Conservation (phyloP, 1,140 invertebrate species). For the Marisa cornuarietis region DNA sequence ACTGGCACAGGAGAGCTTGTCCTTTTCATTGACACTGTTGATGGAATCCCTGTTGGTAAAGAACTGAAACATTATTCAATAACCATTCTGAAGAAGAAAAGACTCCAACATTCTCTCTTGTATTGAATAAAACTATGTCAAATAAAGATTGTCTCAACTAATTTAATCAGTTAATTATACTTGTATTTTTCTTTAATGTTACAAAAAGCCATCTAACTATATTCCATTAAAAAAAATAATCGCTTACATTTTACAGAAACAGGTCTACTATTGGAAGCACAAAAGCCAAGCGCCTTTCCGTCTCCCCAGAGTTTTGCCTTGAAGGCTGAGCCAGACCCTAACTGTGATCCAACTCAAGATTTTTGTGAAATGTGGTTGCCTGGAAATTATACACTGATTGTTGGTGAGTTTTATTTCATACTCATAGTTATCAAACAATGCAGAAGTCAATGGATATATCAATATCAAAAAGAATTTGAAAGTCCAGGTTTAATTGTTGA, state of each 20-base stretch:
- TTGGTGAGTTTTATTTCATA: constrained; percentile 39
- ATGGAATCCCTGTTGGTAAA: constrained; percentile 57
- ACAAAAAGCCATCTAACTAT: too few species aligned
- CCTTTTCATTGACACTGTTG: constrained; percentile 51
- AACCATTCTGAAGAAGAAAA: background rate
- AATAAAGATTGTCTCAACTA: background rate
- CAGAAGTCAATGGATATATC: too few species aligned
- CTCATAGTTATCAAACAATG: too few species aligned
- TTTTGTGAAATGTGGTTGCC: constrained; percentile 61
- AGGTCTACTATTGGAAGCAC: constrained; percentile 6
- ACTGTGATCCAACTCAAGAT: constrained; percentile 60
- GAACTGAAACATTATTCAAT: background rate
- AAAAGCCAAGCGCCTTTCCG: constrained; percentile 41
- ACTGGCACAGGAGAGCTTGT: constrained; percentile 59
- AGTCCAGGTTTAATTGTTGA: too few species aligned
- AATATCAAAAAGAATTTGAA: too few species aligned
- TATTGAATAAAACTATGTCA: background rate
- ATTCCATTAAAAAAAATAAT: too few species aligned
- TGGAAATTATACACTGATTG: constrained; percentile 56
- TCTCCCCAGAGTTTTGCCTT: constrained; percentile 47
- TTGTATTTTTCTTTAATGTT: too few species aligned
- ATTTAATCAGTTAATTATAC: too few species aligned
- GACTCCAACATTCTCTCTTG: too few species aligned
- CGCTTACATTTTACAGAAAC: constrained; percentile 4
- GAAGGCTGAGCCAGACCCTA: constrained; percentile 55